Conservation (phyloP, 2,113 vertebrate genomes). For the Nycticorax nycticorax region DNA sequence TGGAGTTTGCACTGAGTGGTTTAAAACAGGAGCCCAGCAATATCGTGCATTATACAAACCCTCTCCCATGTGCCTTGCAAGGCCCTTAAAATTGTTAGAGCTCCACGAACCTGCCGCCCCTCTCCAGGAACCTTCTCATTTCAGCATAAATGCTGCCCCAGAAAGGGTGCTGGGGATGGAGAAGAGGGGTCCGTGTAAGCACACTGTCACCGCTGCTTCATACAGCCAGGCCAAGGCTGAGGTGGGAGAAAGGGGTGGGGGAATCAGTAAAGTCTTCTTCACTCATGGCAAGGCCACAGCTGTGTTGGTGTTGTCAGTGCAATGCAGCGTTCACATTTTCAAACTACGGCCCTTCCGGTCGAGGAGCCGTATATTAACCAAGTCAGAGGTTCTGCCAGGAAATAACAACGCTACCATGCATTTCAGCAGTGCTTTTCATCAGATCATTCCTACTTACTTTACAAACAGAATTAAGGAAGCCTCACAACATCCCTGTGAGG, state of each 20-base stretch:
- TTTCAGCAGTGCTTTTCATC: conserved; percentile 66
- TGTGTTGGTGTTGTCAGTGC: not conserved
- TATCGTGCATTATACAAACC: not conserved
- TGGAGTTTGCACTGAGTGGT: not conserved
- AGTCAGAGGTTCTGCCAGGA: conserved; percentile 31
- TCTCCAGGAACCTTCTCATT: not conserved
- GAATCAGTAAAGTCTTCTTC: not conserved
- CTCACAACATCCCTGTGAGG: conserved; percentile 66
- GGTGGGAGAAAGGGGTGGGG: not conserved
- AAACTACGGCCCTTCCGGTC: not conserved
- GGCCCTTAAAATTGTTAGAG: not conserved
- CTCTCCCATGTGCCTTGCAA: not conserved
- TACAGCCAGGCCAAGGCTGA: not conserved
- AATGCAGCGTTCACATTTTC: not conserved
- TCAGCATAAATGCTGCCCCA: not conserved
- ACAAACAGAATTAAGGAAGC: conserved; percentile 58
- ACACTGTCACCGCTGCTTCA: not conserved
- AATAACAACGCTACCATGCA: conserved; percentile 57
- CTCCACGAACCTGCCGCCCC: not conserved
- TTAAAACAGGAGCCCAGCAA: not conserved
- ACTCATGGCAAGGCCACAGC: not conserved
- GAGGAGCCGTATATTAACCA: not conserved
- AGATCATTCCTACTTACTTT: conserved; percentile 65
- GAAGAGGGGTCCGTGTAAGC: not conserved
- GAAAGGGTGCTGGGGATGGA: not conserved